Evolutionary conservation across 2,888 invertebrate genomes (phyloP).

Genomic region (Cryptocephalus moraei): DNA sequence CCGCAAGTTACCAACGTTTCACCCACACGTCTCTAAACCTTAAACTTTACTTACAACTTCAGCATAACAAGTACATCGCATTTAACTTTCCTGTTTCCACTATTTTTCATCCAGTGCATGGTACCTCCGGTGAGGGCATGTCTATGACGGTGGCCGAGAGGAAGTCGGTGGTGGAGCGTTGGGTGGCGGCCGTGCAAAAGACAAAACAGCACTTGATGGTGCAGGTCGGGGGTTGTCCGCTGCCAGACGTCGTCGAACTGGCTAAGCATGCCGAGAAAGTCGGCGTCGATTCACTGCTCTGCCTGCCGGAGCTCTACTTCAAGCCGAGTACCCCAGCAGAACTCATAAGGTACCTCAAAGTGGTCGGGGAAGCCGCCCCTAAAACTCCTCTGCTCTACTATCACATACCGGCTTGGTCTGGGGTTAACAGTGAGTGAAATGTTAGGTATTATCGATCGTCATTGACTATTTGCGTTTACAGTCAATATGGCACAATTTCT

Average conservation of each 20-base stretch:
- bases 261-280: constrained; percentile 57
- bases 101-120: constrained; percentile 51
- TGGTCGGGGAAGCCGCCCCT: constrained; percentile 36
- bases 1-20: too few relatives aligned
- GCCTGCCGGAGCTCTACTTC: constrained; percentile 68
- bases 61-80: too few relatives aligned
- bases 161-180: constrained; percentile 53
- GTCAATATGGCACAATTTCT: constrained; percentile 66
- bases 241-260: constrained; percentile 57
- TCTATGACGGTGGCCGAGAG: constrained; percentile 57
- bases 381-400: constrained; percentile 73
- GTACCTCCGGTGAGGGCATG: constrained; percentile 69
- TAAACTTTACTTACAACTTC: too few relatives aligned
- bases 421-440: constrained; percentile 56
- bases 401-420: constrained; percentile 66
- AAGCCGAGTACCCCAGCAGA: constrained; percentile 52
- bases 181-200: constrained; percentile 47
- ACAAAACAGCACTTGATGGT: constrained; percentile 54
- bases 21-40: too few relatives aligned
- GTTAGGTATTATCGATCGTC: not conserved
- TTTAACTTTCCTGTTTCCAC: too few relatives aligned
- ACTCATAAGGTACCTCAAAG: constrained; percentile 55
- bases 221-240: constrained; percentile 60
- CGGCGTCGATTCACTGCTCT: constrained; percentile 58
- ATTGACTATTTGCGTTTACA: constrained; percentile 25